Percentiles rank a stretch among this genome's conserved stretches.
Evolutionary conservation across 2,888 invertebrate genomes (phyloP).

Genomic region (Pasiphila rectangulata): DNA sequence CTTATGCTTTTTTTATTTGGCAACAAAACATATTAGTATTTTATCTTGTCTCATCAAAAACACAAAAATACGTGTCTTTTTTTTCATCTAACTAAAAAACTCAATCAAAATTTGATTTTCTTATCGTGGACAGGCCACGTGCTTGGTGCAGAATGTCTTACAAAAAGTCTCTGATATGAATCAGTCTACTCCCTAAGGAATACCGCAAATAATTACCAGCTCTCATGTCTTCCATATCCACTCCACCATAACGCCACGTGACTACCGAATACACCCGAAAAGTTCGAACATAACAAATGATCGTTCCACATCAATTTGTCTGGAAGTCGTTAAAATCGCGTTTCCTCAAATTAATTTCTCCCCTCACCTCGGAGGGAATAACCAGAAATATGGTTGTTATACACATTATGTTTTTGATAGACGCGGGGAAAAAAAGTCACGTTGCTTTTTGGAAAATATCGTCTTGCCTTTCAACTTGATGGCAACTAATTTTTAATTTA

Average conservation of each 20-base stretch:
- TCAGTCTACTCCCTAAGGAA: slow-evolving; percentile 4
- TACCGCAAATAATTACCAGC: slow-evolving; percentile 6
- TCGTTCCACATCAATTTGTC: slow-evolving; percentile 70
- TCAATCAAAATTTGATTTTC: too few species aligned
- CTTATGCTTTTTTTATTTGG: too few species aligned
- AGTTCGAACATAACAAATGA: slow-evolving; percentile 66
- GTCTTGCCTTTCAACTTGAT: slow-evolving; percentile 1
- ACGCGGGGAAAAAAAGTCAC: slow-evolving; percentile 44
- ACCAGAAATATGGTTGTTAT: slow-evolving; percentile 58
- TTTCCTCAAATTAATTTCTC: slow-evolving; percentile 74
- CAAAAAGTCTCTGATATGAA: not conserved
- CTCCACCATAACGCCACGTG: slow-evolving; percentile 17
- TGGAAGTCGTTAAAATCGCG: slow-evolving; percentile 70
- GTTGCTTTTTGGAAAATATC: slow-evolving; percentile 13
- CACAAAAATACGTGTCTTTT: too few species aligned
- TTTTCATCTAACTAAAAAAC: too few species aligned
- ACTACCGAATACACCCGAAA: slow-evolving; percentile 45
- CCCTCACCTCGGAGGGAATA: slow-evolving; percentile 44
- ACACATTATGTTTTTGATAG: slow-evolving; percentile 59
- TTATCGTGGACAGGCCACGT: too few species aligned
- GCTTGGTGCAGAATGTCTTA: too few species aligned
- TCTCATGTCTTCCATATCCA: slow-evolving; percentile 8
- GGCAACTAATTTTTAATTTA: slow-evolving; percentile 1
- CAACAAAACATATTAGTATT: too few species aligned
- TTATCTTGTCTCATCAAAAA: too few species aligned